These are phyloP conservation scores for Yasuhikotakia modesta DNA, from an alignment of 2,797 vertebrate genomes.

Conservation along the genomic window DNA sequence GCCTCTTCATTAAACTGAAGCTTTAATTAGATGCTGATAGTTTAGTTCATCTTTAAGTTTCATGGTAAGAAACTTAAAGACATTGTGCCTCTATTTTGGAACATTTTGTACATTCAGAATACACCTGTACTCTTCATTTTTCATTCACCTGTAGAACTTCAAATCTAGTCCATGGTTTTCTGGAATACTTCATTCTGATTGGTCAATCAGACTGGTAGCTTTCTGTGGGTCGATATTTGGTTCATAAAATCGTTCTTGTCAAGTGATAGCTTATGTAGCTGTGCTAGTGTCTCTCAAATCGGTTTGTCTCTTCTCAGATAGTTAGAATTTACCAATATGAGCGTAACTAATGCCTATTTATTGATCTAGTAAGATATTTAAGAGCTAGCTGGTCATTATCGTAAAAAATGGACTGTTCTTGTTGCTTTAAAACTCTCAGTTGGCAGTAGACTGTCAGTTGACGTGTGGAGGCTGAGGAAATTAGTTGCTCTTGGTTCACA, in stretches of 20 bases:
- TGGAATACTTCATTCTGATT: background rate
- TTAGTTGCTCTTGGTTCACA: constrained; percentile 18
- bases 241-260: background rate
- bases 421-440: constrained; percentile 9
- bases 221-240: too few relatives aligned
- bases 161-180: background rate
- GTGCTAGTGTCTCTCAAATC: too few relatives aligned
- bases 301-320: too few relatives aligned
- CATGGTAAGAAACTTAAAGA: constrained; percentile 2
- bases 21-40: constrained; percentile 45
- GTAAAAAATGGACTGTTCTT: background rate
- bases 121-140: background rate
- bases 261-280: background rate
- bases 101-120: background rate
- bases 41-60: background rate
- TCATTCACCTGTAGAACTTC: background rate
- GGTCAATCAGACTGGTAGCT: background rate
- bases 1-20: constrained; percentile 16
- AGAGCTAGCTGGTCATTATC: too few relatives aligned
- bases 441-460: background rate
- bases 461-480: constrained; percentile 26
- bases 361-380: too few relatives aligned
- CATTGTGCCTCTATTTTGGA: background rate
- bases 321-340: too few relatives aligned
- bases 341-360: too few relatives aligned